Base-by-base conservation (phyloP, 2,888 invertebrate species). In the Amorpha juglandis region DNA sequence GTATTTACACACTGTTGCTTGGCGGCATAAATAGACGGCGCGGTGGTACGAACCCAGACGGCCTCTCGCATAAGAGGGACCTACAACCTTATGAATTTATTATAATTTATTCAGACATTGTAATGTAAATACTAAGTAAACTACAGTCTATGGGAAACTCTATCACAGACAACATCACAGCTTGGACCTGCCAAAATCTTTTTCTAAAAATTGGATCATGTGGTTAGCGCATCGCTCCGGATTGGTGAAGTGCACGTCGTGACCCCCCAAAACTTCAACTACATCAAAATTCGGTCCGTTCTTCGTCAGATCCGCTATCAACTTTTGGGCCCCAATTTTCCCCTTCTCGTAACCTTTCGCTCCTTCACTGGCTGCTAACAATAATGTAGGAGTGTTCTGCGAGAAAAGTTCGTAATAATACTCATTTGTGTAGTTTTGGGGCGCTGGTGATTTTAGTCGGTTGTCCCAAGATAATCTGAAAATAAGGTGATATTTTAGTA, bases 171-270 rank as follows among this genome's bases (percentile, higher is more conserved):
- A n/a, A 11, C 16, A 63, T 69, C 71, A 83, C 19, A 83, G 67
- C 16, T 83, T 84, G 6, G 79, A 75, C 42, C 70, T 74, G 1
- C 63, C 67, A 19, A 74, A 70, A 55, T 77, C 73, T 33, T 68
- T 75, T 0, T 74, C 65, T 48, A 95, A 75, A 86, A 94, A 94
- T 27, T 75, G 69, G 1, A 67, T 66, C 2, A 95, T 69, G 47
- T 81, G 69, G 0, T 78, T 72, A 0, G 90, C 89, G 4, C 95
- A 84, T 9, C 81, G 77, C 69, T 95, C 94, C 0, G 96, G 95
- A 71, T 92, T 77, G 8, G 93, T 94, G 52, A 94, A 92, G 78
- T 96, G 96, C 0, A 95, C 94, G 73, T 96, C 95, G 70, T 96
- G 96, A 50, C 89, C 87, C 0, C 95, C 96, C 0, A 90, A 82